Base-by-base conservation (phyloP, 2,113 vertebrate genomes). In the Rhinoptilus africanus region DNA sequence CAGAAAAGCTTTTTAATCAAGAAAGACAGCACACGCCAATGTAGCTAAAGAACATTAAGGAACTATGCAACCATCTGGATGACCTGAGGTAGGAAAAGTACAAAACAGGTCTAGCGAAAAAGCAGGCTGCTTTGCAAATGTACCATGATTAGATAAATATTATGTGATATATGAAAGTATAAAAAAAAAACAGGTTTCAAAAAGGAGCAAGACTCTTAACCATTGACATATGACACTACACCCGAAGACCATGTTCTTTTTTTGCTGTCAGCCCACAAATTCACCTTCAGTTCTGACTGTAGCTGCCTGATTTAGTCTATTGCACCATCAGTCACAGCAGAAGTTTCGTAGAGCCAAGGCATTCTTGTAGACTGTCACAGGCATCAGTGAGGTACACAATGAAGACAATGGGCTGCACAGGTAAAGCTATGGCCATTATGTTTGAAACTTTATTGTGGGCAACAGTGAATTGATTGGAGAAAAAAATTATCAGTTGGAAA, bases 1-100 rank as follows among this genome's bases (percentile, higher is more conserved):
- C 78, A 91, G 64, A 93, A 96, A 96, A 93, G 45, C 47, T 74
- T 89, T 86, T 94, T 93, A 86, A 92, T 85, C 74, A 85, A 86
- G 79, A 85, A 93, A 59, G 95, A 91, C 27, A 90, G 89, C 14
- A 68, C 51, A 85, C 4, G 43, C 34, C 84, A 77, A 43, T 17
- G 57, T 53, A 67, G 76, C 88, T 84, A 91, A 85, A 95, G 71
- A 80, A 76, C 66, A 94, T 39, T 43, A 35, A 80, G 76, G 87
- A 94, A 89, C 39, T 84, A 71, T 45, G 59, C 63, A 89, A 43
- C 34, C 71, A 88, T 47, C 54, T 88, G 60, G 80, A 96, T 87
- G 89, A 85, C 57, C 34, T 48, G 62, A 93, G 56, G 80, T 67
- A 88, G 57, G 34, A 80, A 95, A 91, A 51, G 10, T 22, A 64